Base-by-base conservation (phyloP, 2,113 vertebrate genomes). In the Malurus melanocephalus region DNA sequence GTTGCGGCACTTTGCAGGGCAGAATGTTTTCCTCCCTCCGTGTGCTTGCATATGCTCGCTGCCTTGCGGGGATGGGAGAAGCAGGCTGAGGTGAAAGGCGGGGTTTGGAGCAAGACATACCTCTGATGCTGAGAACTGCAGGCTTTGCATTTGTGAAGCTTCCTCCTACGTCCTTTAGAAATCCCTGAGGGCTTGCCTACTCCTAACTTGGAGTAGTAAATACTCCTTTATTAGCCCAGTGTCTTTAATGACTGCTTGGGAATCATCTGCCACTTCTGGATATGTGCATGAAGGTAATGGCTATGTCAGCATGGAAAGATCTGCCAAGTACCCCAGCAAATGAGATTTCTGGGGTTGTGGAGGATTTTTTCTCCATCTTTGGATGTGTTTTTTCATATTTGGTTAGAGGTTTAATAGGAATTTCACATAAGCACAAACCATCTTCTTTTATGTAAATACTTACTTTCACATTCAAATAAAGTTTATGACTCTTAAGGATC, bases 1-100 rank as follows among this genome's bases (percentile, higher is more conserved):
- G 43, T 13, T 71, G 40, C 53, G 66, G 19, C 0, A 0, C 55
- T 77, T 56, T 38, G 59, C 30, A 6, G n/a, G 38, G 59, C 72
- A 28, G 23, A 0, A 1, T 2, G 0, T 76, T 69, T 73, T 24
- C 38, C 19, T 68, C 24, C 16, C 40, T 21, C 16, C 28, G 20
- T 9, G 10, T 27, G 1, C 49, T 42, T 51, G 55, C 40, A 4
- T 32, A 0, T 26, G 28, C 33, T 66, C 0, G 0, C 27, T 87
- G 64, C 72, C 23, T 61, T 48, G 5, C 6, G 12, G 56, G 59
- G 67, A 24, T 4, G 35, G 46, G 74, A 38, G 46, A 27, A 62
- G 28, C 42, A 18, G 13, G 19, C 40, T 30, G 77, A 65, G 59
- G 24, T 62, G 56, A 59, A 69, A n/a, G 40, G 26, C 38, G 66